These are phyloP conservation scores for Lycodopsis pacificus DNA, from an alignment of 2,797 vertebrate genomes.

Conservation along the genomic window DNA sequence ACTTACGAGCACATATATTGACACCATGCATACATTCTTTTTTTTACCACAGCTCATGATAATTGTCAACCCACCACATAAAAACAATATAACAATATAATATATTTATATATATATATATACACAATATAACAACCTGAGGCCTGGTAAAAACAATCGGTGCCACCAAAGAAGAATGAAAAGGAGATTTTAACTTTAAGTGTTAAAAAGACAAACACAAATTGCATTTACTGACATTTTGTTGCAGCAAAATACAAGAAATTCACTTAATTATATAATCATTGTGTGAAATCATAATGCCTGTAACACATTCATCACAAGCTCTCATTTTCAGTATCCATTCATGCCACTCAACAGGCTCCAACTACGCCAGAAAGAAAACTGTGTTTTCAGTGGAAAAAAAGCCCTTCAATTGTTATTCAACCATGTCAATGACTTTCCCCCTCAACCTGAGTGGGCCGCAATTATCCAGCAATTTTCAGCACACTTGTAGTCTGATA, in stretches of 20 bases:
- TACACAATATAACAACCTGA: too few relatives aligned
- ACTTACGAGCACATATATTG: neutral
- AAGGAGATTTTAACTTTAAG: constrained; percentile 1
- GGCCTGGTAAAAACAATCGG: neutral
- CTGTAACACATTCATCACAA: constrained; percentile 19
- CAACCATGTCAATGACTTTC: constrained; percentile 63
- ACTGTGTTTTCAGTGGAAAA: constrained; percentile 49
- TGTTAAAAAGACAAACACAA: neutral
- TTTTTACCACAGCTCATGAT: neutral
- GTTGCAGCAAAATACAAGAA: neutral
- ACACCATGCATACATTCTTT: neutral
- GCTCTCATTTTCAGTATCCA: constrained; percentile 20
- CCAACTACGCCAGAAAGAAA: constrained; percentile 15
- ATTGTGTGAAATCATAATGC: constrained; percentile 8
- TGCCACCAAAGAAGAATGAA: neutral
- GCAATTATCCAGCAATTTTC: constrained; percentile 66
- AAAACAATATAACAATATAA: too few relatives aligned
- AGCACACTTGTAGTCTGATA: constrained; percentile 56
- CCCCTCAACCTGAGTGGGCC: constrained; percentile 54
- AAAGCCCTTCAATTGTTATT: constrained; percentile 61
- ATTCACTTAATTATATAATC: neutral
- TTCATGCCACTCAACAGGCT: constrained; percentile 27
- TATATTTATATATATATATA: too few relatives aligned
- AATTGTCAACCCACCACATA: neutral
- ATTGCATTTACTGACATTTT: neutral